These are phyloP conservation scores for Smittia aterrima DNA, from an alignment of 2,888 invertebrate species.

Conservation along the genomic window DNA sequence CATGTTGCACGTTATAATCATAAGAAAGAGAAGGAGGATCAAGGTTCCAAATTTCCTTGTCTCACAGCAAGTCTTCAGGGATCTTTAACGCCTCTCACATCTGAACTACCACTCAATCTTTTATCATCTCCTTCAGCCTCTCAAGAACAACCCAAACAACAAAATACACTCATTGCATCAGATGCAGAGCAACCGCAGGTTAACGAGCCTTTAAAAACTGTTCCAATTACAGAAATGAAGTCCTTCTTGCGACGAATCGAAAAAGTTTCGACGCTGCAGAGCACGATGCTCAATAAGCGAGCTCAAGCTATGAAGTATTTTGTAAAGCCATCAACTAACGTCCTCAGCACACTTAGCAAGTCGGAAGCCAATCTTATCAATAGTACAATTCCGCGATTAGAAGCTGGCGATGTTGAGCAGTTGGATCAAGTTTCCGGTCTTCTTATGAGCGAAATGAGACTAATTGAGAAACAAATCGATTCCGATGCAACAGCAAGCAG, in stretches of 20 bases:
- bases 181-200: not conserved
- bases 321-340: conserved; percentile 14
- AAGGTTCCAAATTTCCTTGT: conserved; percentile 27
- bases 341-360: not conserved
- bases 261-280: conserved; percentile 48
- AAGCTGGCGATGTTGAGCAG: conserved; percentile 56
- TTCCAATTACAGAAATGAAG: conserved; percentile 58
- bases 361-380: not conserved
- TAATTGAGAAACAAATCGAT: conserved; percentile 75
- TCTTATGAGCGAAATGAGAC: conserved; percentile 68
- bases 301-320: conserved; percentile 32
- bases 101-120: conserved; percentile 9
- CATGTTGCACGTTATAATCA: conserved; percentile 61
- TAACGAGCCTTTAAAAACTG: conserved; percentile 52
- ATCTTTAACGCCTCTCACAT: not conserved
- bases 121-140: conserved; percentile 37
- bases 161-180: not conserved
- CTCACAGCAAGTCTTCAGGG: conserved; percentile 21
- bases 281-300: conserved; percentile 17
- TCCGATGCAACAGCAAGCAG: conserved; percentile 93
- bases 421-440: conserved; percentile 71
- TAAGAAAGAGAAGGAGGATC: conserved; percentile 44
- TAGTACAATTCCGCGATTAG: conserved; percentile 53
- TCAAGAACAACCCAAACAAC: not conserved
- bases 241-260: conserved; percentile 54